A percentile compares a stretch with the other conserved stretches of the same genome.
Conservation (phyloP, 2,797 vertebrate genomes). For the Clarias platycephalus region DNA sequence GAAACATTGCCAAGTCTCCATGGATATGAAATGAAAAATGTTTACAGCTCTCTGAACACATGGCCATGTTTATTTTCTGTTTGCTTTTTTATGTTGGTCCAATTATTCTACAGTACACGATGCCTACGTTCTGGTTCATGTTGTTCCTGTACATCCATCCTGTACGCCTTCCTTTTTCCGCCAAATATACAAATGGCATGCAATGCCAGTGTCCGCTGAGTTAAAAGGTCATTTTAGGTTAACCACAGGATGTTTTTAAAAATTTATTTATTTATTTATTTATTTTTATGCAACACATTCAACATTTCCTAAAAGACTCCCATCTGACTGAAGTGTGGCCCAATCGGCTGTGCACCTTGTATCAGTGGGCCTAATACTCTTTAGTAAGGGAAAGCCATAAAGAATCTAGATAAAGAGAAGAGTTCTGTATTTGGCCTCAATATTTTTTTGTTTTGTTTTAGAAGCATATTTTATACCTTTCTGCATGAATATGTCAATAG, state of each 20-base stretch:
- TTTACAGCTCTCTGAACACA: constrained; percentile 1
- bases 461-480: background rate
- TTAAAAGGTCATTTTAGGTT: constrained; percentile 57
- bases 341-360: constrained; percentile 54
- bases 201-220: constrained; percentile 57
- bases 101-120: constrained; percentile 16
- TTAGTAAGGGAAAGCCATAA: constrained; percentile 52
- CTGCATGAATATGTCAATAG: background rate
- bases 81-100: constrained; percentile 17
- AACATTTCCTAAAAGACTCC: constrained; percentile 51
- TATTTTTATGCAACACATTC: constrained; percentile 75
- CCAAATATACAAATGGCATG: constrained; percentile 35
- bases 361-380: constrained; percentile 47
- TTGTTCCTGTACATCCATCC: background rate
- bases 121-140: constrained; percentile 8
- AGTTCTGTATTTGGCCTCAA: background rate
- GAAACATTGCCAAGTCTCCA: constrained; percentile 25
- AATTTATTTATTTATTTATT: constrained; percentile 60
- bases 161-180: constrained; percentile 50
- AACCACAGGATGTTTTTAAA: constrained; percentile 63
- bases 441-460: background rate
- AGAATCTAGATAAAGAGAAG: constrained; percentile 37
- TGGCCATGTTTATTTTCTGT: constrained; percentile 8
- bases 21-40: background rate
- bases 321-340: constrained; percentile 54